These are phyloP conservation scores for Cheirogaleus major DNA, from an alignment of 2,797 vertebrate genomes.

Conservation along the genomic window DNA sequence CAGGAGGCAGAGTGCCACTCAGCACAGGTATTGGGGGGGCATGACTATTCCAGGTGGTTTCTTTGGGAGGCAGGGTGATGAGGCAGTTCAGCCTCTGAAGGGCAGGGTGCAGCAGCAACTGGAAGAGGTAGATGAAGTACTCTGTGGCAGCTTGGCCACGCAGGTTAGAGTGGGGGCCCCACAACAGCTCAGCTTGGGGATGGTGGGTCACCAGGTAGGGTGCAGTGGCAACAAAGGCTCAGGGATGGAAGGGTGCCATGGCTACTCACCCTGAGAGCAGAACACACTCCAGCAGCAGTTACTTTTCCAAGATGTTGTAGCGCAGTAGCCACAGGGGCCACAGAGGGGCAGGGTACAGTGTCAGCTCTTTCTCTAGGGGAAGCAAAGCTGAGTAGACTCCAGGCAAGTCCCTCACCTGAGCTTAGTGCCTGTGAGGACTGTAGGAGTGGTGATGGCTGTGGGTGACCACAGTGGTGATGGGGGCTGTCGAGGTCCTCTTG, in stretches of 20 bases:
- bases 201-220: neutral
- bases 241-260: neutral
- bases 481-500: neutral
- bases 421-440: neutral
- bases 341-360: neutral
- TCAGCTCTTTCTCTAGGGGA: neutral
- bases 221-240: neutral
- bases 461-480: neutral
- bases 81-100: neutral
- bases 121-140: neutral
- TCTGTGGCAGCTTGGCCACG: neutral
- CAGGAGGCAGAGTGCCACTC: neutral
- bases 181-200: neutral
- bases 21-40: neutral
- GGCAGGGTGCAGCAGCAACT: neutral
- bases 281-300: neutral
- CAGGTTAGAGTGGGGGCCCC: neutral
- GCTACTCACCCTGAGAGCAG: neutral
- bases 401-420: neutral
- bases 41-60: neutral
- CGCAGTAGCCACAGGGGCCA: neutral
- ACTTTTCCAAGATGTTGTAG: neutral
- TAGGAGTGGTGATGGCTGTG: neutral
- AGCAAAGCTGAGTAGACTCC: neutral
- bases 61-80: neutral